Evolutionary conservation across 2,888 invertebrate genomes (phyloP).

Genomic region (Pollenia griseotomentosa): DNA sequence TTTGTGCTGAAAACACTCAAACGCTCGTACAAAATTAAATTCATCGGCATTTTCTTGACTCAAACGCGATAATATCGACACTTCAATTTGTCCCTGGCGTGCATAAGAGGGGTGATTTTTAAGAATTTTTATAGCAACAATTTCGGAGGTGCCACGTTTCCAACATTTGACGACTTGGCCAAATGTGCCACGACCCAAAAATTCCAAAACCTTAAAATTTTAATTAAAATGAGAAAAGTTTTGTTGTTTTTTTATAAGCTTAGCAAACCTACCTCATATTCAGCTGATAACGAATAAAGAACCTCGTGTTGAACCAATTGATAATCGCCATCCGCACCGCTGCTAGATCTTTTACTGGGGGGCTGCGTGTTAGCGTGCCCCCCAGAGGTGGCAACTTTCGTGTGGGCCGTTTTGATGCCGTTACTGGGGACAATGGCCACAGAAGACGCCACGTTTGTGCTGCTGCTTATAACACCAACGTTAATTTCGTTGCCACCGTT

Average conservation of each 20-base stretch:
- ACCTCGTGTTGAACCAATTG: slow-evolving; percentile 99
- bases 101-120: slow-evolving; percentile 99
- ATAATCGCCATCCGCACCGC: slow-evolving; percentile 98
- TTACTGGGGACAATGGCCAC: slow-evolving; percentile 78
- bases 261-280: slow-evolving; percentile 87
- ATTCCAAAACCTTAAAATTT: slow-evolving; percentile 94
- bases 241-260: background rate
- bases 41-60: slow-evolving; percentile 99
- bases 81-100: slow-evolving; percentile 99
- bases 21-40: slow-evolving; percentile 99
- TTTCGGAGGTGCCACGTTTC: slow-evolving; percentile 99
- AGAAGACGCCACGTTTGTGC: slow-evolving; percentile 73
- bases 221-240: slow-evolving; percentile 7
- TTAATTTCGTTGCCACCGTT: slow-evolving; percentile 75
- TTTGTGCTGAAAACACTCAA: slow-evolving; percentile 99
- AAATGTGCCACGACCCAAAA: slow-evolving; percentile 99
- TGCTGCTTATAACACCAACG: slow-evolving; percentile 75
- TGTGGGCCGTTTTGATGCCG: slow-evolving; percentile 85
- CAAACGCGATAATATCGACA: slow-evolving; percentile 95
- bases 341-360: slow-evolving; percentile 89
- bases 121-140: slow-evolving; percentile 99
- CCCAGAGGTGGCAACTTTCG: slow-evolving; percentile 85
- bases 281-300: slow-evolving; percentile 97
- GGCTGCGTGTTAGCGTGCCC: slow-evolving; percentile 86
- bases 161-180: slow-evolving; percentile 99